Conservation (phyloP, 2,888 invertebrate species). For the Cephus runcator region DNA sequence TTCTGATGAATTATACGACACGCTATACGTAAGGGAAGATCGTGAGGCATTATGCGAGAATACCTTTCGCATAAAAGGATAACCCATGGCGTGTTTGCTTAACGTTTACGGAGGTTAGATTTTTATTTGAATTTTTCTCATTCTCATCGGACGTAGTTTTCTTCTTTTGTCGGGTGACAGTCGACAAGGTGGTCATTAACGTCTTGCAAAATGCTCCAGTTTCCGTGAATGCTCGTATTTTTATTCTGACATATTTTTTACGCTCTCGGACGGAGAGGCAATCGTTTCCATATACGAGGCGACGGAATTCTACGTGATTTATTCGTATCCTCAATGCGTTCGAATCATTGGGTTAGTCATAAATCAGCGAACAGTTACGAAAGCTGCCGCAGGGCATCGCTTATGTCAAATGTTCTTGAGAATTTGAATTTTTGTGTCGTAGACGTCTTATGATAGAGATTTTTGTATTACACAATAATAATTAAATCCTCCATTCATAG, state of each 20-base stretch:
- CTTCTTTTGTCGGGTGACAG: background rate
- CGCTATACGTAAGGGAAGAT: background rate
- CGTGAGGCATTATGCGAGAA: background rate
- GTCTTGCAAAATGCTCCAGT: background rate
- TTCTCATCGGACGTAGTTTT: background rate
- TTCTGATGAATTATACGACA: background rate
- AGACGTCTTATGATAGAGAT: background rate
- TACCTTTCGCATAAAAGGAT: background rate
- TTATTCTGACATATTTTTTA: background rate
- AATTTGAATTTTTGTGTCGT: background rate
- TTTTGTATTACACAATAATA: background rate
- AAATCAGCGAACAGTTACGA: background rate
- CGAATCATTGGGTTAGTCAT: background rate
- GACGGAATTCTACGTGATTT: background rate
- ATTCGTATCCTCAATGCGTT: background rate
- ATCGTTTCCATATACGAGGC: background rate
- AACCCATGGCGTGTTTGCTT: background rate
- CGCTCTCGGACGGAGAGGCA: background rate
- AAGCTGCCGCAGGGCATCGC: background rate
- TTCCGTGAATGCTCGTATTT: background rate
- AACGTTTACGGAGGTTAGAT: background rate
- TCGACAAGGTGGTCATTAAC: background rate
- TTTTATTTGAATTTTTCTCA: background rate
- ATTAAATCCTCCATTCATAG: background rate
- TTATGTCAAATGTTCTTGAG: background rate